Base-by-base conservation (phyloP, 2,888 invertebrate genomes). In the Ectropis crepuscularia region DNA sequence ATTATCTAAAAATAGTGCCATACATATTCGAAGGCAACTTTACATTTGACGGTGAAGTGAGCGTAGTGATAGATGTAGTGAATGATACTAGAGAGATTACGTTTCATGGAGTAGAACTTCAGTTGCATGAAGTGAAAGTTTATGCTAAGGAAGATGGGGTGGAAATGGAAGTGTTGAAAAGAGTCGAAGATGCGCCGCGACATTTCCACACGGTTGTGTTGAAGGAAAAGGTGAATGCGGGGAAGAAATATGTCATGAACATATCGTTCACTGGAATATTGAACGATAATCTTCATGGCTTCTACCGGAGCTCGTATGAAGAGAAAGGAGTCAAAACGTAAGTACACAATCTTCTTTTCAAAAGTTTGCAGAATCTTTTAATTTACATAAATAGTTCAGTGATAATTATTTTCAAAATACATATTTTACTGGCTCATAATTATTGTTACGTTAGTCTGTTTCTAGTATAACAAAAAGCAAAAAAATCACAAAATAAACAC, bases 231-330 rank as follows among this genome's bases (percentile, higher is more conserved):
- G 82, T 97, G 65, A 87, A 89, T 69, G 89, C 86, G 10, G 95
- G 95, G 10, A 87, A 90, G 50, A 93, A 94, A 68, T 97, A 97
- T 82, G 86, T 94, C 55, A 81, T 98, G 68, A 90, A 94, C 70
- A 95, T 97, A 66, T 94, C 94, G 53, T 98, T 95, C 78, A 89
- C 93, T 6, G 98, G 97, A 0, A 90, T 94, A 64, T 89, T 98
- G 55, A 96, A 96, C 77, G 96, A 97, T 79, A 94, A 95, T 70
- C 88, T 97, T 42, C 95, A 96, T 75, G 97, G 97, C 48, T 97
- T 97, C 85, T 97, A 97, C 80, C 94, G 96, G 73, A 97, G 97
- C 86, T 96, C 96, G 0, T 97, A 97, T 82, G 93, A 93, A 72
- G 94, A 94, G 69, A 94, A 94, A 67, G 95, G 95, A 72, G 90